phyloP scores from a whole-genome alignment of 2,888 invertebrate genomes.

The Lissonota sp. region DNA sequence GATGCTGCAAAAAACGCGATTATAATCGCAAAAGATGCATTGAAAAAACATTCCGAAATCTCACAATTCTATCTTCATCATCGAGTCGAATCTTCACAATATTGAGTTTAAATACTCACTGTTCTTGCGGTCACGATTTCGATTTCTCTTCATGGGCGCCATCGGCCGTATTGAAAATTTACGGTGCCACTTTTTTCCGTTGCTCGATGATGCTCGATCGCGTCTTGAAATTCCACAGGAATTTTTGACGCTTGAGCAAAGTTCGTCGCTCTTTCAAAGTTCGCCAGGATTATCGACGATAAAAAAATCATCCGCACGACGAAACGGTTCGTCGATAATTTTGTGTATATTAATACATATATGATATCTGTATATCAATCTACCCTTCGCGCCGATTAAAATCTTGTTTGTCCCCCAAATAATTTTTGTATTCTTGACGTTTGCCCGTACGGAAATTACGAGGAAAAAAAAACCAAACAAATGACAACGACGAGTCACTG shows the following conservation, averaged over 20 bases:
- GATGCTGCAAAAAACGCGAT: conserved; percentile 35
- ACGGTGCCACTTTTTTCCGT: conserved; percentile 4
- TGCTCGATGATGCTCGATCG: conserved; percentile 1
- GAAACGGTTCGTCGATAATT: conserved; percentile 35
- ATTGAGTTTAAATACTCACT: conserved; percentile 48
- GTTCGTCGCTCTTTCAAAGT: conserved; percentile 3
- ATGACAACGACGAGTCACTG: conserved; percentile 2
- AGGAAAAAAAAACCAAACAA: neutral
- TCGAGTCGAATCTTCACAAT: neutral
- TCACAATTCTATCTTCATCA: too few relatives aligned
- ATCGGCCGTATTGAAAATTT: conserved; percentile 34
- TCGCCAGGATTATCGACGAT: neutral
- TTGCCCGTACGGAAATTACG: neutral
- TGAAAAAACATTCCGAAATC: neutral
- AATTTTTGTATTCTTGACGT: conserved; percentile 17
- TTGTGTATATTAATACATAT: neutral
- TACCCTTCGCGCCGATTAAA: too few relatives aligned
- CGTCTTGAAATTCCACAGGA: conserved; percentile 24
- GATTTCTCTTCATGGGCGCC: conserved; percentile 62
- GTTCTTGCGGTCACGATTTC: conserved; percentile 53
- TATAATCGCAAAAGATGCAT: conserved; percentile 11
- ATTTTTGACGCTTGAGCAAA: conserved; percentile 1
- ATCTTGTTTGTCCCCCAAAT: neutral
- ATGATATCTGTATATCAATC: neutral
- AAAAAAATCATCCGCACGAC: conserved; percentile 18